Base-by-base conservation (phyloP, 2,888 invertebrate species). In the Conus canariensis region DNA sequence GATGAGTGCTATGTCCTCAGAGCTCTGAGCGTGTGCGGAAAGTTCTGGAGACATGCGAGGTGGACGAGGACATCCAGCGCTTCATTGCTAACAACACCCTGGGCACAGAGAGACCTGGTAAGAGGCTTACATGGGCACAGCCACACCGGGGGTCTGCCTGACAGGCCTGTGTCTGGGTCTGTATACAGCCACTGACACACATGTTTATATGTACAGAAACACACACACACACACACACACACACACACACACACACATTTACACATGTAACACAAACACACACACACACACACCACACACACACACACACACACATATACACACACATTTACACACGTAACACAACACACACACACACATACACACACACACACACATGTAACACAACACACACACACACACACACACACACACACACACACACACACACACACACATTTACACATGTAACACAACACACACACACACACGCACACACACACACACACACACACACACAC, bases 201-300 rank as follows among this genome's bases (percentile, higher is more conserved):
- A 2, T 64, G 60, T 64, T 1, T 16, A 64, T 64, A 16, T 64
- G 60, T 64, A 64, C 30, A 80, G 30, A 25, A 10, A 9, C 14
- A 30, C 80, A 80, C 80, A 60, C 85, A 25, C 85, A 60, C 85
- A 60, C 85, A 60, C 85, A 60, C 70, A 56, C 85, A 60, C 88
- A 56, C 88, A 58, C 70, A 74, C 88, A 88, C 80, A 88, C 88
- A 88, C 80, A 74, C 77, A 74, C 88, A 74, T 77, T 12, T 56
- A 56, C 88, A 19, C 58, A 9, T 30, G 22, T 70, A n/a, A 58
- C 82, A 60, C 45, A 45, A 45, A 45, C 45, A 45, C 45, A 45
- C 45, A 45, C 45, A 45, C 45, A 45, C 45, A 45, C 45, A 45
- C 45, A 3, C 2, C 45, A 45, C 45, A 45, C 45, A 45, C 45